Conservation (phyloP, 2,888 invertebrate species). For the Agrochola circellaris region DNA sequence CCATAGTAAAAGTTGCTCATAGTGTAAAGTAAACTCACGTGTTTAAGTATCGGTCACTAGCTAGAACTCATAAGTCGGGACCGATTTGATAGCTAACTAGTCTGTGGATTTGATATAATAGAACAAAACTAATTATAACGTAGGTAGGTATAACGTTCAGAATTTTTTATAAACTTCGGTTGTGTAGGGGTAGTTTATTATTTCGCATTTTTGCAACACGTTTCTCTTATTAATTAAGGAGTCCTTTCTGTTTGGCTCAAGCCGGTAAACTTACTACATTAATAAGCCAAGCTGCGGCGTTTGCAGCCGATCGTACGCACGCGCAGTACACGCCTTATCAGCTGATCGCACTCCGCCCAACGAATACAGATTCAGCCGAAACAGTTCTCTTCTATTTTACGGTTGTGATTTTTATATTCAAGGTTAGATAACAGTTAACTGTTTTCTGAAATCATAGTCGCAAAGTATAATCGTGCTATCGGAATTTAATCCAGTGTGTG, state of each 20-base stretch:
- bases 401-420: conserved; percentile 72
- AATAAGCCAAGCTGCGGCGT: conserved; percentile 59
- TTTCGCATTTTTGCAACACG: background rate
- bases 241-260: background rate
- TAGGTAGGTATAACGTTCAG: background rate
- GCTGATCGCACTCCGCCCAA: conserved; percentile 81
- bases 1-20: too few relatives aligned
- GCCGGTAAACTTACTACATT: conserved; percentile 19
- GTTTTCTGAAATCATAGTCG: conserved; percentile 24
- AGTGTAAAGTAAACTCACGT: too few relatives aligned
- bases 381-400: conserved; percentile 60
- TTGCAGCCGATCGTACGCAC: conserved; percentile 73
- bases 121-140: background rate
- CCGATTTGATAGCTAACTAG: conserved; percentile 2
- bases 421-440: conserved; percentile 41
- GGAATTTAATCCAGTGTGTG: conserved; percentile 39
- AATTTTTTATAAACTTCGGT: background rate
- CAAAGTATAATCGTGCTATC: conserved; percentile 14
- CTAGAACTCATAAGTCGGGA: background rate
- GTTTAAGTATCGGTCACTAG: too few relatives aligned
- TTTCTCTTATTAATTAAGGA: conserved; percentile 9
- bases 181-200: background rate
- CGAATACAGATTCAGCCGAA: conserved; percentile 60
- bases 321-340: conserved; percentile 75
- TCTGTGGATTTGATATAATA: background rate